Conservation (phyloP, 2,113 vertebrate genomes). For the Ursus arctos region DNA sequence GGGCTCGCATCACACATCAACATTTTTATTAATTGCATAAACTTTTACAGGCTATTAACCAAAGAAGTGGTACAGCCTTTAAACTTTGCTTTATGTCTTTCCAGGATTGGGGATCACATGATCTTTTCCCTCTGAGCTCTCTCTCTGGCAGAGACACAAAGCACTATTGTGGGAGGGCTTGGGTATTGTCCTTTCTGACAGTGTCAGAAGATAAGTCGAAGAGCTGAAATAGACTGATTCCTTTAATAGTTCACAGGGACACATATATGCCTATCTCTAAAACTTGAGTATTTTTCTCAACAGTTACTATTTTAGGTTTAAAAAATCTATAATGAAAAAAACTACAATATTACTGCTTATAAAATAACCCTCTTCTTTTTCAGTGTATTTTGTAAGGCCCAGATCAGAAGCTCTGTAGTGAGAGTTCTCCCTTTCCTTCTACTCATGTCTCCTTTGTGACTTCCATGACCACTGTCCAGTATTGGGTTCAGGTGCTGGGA, state of each 20-base stretch:
- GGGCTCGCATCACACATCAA: neutral
- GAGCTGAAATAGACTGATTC: neutral
- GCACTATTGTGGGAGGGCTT: neutral
- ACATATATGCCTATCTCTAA: neutral
- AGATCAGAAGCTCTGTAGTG: neutral
- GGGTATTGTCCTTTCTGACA: neutral
- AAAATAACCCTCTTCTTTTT: neutral
- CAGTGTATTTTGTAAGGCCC: neutral
- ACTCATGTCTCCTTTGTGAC: neutral
- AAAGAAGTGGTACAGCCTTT: neutral
- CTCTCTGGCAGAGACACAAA: constrained; percentile 38
- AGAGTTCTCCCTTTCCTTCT: neutral
- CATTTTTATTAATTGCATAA: constrained; percentile 38
- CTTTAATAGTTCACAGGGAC: neutral
- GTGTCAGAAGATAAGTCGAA: neutral
- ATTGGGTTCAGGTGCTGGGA: neutral
- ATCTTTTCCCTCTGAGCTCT: constrained; percentile 43
- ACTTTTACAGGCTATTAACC: constrained; percentile 2
- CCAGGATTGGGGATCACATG: constrained; percentile 36
- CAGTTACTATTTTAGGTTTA: neutral
- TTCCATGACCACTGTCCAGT: neutral
- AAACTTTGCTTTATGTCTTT: constrained; percentile 19
- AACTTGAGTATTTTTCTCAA: neutral
- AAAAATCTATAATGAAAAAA: too few relatives aligned
- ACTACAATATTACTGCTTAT: neutral